A percentile compares a stretch with the other conserved stretches of the same genome.
Conservation (phyloP, 2,113 vertebrate genomes). For the Oriolus oriolus region DNA sequence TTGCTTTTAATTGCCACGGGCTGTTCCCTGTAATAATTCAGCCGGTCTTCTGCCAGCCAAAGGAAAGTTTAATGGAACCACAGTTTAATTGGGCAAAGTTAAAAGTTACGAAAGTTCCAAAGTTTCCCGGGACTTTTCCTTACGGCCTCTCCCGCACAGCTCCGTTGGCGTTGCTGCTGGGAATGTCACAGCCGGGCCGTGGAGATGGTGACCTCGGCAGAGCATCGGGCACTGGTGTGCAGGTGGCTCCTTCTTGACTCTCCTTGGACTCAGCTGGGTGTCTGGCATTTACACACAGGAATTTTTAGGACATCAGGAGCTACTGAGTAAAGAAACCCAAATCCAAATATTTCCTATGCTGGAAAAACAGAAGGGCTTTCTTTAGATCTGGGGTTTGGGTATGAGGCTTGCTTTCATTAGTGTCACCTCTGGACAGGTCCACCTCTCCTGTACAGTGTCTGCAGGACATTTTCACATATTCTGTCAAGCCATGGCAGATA, state of each 20-base stretch:
- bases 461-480: not conserved
- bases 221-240: not conserved
- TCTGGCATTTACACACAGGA: not conserved
- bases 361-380: not conserved
- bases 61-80: slow-evolving; percentile 27
- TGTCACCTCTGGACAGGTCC: not conserved
- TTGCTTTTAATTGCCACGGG: slow-evolving; percentile 29
- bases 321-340: not conserved
- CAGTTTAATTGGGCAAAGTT: slow-evolving; percentile 14
- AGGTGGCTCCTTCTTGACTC: not conserved
- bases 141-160: fast-evolving
- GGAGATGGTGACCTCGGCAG: not conserved
- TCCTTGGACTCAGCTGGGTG: not conserved
- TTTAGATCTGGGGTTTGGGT: not conserved
- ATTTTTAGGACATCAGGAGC: not conserved
- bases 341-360: not conserved
- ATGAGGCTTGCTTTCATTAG: not conserved
- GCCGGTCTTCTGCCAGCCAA: not conserved
- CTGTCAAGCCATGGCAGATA: not conserved
- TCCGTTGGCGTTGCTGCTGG: not conserved
- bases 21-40: not conserved
- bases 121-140: slow-evolving; percentile 1
- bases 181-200: fast-evolving
- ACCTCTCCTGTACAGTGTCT: not conserved
- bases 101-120: not conserved